Base-by-base conservation (phyloP, 2,888 invertebrate genomes). In the Chirona hameri region DNA sequence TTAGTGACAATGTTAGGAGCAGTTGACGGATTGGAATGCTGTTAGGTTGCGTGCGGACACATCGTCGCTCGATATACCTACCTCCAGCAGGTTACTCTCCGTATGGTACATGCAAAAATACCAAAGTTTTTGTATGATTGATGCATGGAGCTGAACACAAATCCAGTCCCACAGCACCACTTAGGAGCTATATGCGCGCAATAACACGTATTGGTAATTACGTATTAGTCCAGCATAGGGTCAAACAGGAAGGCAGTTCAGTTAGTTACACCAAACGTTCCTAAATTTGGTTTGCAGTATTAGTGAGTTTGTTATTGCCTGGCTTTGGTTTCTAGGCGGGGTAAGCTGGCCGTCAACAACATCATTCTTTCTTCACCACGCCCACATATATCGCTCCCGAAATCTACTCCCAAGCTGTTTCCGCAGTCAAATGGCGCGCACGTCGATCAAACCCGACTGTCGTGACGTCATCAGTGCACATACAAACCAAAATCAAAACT, bases 41-140 rank as follows among this genome's bases (percentile, higher is more conserved):
- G 76, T 76, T 76, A 46, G 76, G 24, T 18, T 10, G 72, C 31
- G 72, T 72, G 72, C 72, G 31, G 72, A 72, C 31, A 18, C 27
- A 31, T 14, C 18, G 72, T 72, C 31, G 14, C 31, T 29, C 46
- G 18, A 46, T n/a, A 76, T 76, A 76, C 76, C 76, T 76, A 76
- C 76, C 76, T 76, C 76, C 21, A 24, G 21, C 76, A 46, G 39
- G 46, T 7, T 46, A 24, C 18, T 76, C 76, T 76, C 76, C 46
- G 76, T 76, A 52, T 52, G 46, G 76, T 76, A 76, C 76, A 76
- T 76, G 76, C 76, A 76, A 76, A 76, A 76, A 76, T 76, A 76
- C 76, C 76, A 76, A 24, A 76, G 24, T 46, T 39, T 39, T 76
- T 76, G 76, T 46, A 76, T 76, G 27, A 27, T 76, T 21, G 39